Percentiles rank a stretch among this genome's conserved stretches.
phyloP scores from a whole-genome alignment of 2,888 invertebrate genomes.

The Eledone cirrhosa region DNA sequence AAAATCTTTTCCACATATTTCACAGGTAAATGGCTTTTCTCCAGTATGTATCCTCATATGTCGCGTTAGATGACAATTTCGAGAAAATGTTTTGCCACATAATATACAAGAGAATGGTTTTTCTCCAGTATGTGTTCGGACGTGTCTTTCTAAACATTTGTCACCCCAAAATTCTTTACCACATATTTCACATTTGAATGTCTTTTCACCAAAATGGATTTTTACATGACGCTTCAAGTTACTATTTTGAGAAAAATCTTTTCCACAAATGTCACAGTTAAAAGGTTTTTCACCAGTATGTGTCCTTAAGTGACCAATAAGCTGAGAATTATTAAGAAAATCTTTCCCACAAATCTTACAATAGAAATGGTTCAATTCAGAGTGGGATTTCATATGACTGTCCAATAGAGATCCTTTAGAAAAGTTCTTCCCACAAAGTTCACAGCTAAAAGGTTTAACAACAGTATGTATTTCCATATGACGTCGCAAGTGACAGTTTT shows the following conservation, averaged over 20 bases:
- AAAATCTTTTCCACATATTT: constrained; percentile 16
- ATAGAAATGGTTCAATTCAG: background rate
- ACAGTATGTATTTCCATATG: constrained; percentile 8
- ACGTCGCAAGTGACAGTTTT: background rate
- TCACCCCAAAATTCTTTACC: background rate
- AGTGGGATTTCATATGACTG: background rate
- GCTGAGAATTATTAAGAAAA: background rate
- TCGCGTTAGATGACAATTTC: background rate
- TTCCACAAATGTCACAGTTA: background rate
- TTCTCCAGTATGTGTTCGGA: constrained; percentile 17
- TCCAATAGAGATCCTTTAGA: background rate
- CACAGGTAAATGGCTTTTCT: constrained; percentile 17
- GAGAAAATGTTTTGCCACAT: constrained; percentile 16
- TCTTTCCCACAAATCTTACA: constrained; percentile 17
- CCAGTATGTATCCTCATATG: constrained; percentile 26
- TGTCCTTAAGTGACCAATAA: background rate
- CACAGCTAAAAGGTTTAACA: background rate
- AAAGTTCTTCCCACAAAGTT: background rate
- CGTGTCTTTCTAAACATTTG: background rate
- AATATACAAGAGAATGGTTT: constrained; percentile 17
- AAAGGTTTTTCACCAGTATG: background rate
- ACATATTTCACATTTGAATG: background rate
- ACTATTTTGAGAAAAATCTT: background rate
- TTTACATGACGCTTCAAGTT: background rate
- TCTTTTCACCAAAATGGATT: background rate